Evolutionary conservation across 2,113 vertebrate genomes (phyloP), one percentile per base, ranked within the genome.

Genomic region (Bos javanicus): DNA sequence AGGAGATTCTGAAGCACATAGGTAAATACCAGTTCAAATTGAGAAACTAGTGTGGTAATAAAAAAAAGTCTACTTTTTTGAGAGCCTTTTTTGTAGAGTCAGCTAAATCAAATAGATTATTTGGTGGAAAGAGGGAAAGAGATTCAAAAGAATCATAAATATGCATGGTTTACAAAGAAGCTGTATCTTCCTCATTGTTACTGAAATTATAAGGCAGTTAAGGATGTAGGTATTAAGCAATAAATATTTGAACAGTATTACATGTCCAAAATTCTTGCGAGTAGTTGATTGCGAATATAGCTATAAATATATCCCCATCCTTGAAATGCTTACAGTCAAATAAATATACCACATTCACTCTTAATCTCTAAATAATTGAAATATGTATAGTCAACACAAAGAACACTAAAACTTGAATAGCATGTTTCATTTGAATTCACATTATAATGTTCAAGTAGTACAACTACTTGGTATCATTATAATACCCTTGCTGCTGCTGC

Each of bases 141-240:
- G 33, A 94, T 59, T 80, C 36, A 87, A 91, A 62, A 52, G 67
- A 84, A 87, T 57, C 9, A 95, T 59, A 80, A 95, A 87, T 48
- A 93, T 30, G 9, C 7, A 60, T 43, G 7, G 60, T 48, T 87
- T 88, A 93, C 19, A 95, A 59, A 39, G 30, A 87, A 85, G 43
- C 4, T 28, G 33, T 78, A 15, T 84, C 50, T 74, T 19, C 56
- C 54, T 62, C n/a, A 93, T 23, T 84, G 26, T 67, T 93, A 96
- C 50, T 95, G 46, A 97, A 91, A 95, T 71, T 71, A 57, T 56
- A 83, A 96, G 23, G 25, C n/a, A 87, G 43, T 87, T 92, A 67
- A 59, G 12, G 33, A 78, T 39, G 4, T 17, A 46, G 11, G 25
- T 26, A 84, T 71, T 67, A 84, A 59, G 86, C 15, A 89, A 86